Evolutionary conservation across 2,113 vertebrate genomes (phyloP).

Genomic region (Hyaena hyaena): DNA sequence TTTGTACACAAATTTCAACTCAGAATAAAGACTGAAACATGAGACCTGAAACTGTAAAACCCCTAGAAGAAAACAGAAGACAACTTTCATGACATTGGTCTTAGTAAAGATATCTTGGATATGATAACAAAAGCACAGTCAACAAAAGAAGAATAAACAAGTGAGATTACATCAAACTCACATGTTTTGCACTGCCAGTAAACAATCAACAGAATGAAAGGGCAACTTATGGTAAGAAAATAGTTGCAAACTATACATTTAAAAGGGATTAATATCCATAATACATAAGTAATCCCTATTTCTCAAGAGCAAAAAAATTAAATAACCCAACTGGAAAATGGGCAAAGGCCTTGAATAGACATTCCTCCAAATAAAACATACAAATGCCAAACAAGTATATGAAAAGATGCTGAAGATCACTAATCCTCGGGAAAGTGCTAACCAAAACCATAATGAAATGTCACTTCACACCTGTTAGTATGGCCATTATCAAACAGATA

Average conservation of each 20-base stretch:
- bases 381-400: neutral
- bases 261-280: neutral
- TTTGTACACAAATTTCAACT: neutral
- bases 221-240: neutral
- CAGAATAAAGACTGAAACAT: neutral
- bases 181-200: neutral
- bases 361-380: neutral
- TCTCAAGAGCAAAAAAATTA: neutral
- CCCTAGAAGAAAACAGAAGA: neutral
- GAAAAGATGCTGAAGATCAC: neutral
- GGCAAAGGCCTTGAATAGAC: neutral
- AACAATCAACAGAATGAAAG: neutral
- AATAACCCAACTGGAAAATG: neutral
- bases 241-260: neutral
- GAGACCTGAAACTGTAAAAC: neutral
- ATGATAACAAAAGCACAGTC: neutral
- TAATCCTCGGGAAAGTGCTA: neutral
- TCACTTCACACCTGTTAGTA: neutral
- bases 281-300: neutral
- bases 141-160: neutral
- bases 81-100: neutral
- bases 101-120: neutral
- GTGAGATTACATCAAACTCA: neutral
- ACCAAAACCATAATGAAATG: neutral
- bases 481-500: neutral